Conservation (phyloP, 1,140 invertebrate species). For the Pseudomyrmex pallidus region DNA sequence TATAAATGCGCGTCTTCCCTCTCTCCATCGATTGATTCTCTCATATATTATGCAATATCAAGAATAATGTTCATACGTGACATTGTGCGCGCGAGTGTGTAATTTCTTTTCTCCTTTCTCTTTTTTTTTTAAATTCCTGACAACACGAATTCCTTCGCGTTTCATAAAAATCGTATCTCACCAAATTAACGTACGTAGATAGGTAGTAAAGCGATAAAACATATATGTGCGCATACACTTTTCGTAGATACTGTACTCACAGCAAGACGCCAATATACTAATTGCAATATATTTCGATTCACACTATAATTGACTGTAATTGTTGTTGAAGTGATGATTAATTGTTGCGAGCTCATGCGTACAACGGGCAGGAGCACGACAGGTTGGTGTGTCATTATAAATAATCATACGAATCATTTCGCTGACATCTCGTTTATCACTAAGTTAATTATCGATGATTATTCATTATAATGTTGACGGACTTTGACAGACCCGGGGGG, state of each 20-base stretch:
- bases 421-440: constrained; percentile 70
- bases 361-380: constrained; percentile 54
- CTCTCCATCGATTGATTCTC: constrained; percentile 12
- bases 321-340: constrained; percentile 74
- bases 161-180: background rate
- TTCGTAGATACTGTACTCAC: constrained; percentile 25
- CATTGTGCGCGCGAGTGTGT: background rate
- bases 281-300: constrained; percentile 70
- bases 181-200: background rate
- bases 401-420: constrained; percentile 73
- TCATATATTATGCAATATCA: constrained; percentile 32
- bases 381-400: constrained; percentile 72
- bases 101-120: background rate
- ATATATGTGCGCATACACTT: background rate
- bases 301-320: constrained; percentile 69
- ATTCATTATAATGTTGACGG: constrained; percentile 67
- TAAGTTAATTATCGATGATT: constrained; percentile 71
- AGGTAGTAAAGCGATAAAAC: background rate
- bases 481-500: constrained; percentile 46
- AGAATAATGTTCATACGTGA: constrained; percentile 22
- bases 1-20: constrained; percentile 10
- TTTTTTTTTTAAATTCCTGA: no score
- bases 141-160: background rate
- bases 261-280: constrained; percentile 51
- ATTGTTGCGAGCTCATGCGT: constrained; percentile 59